Conservation (phyloP, 2,888 invertebrate genomes). For the Hemithea aestivaria region DNA sequence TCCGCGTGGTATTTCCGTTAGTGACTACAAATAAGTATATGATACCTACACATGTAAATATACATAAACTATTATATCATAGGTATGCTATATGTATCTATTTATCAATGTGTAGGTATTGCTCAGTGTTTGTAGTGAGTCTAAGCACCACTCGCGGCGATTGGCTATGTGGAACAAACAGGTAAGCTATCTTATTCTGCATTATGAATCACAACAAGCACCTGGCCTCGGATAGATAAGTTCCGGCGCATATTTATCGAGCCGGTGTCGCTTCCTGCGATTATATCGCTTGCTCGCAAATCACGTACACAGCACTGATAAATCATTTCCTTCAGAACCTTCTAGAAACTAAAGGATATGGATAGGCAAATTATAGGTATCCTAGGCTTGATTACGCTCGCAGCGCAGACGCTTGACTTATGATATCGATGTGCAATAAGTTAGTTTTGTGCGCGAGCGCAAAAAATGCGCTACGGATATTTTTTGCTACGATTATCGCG, state of each 20-base stretch:
- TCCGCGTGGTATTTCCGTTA: too few species aligned
- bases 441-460: too few species aligned
- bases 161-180: slow-evolving; percentile 52
- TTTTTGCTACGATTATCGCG: too few species aligned
- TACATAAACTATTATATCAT: too few species aligned
- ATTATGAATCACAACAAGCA: slow-evolving; percentile 60
- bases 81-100: too few species aligned
- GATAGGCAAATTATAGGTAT: slow-evolving; percentile 38
- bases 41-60: too few species aligned
- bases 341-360: slow-evolving; percentile 15
- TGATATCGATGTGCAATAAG: background rate
- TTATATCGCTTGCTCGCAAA: slow-evolving; percentile 68
- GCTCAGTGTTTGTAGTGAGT: too few species aligned
- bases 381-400: slow-evolving; percentile 8
- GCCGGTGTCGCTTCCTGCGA: slow-evolving; percentile 67
- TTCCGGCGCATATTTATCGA: slow-evolving; percentile 61
- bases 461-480: too few species aligned
- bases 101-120: too few species aligned
- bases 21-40: too few species aligned
- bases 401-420: background rate
- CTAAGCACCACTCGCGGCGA: slow-evolving; percentile 42
- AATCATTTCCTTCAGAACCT: slow-evolving; percentile 63
- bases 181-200: slow-evolving; percentile 39
- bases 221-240: slow-evolving; percentile 68
- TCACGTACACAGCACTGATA: slow-evolving; percentile 62